These are phyloP conservation scores for Sorex araneus DNA, from an alignment of 2,113 vertebrate species.

Conservation along the genomic window DNA sequence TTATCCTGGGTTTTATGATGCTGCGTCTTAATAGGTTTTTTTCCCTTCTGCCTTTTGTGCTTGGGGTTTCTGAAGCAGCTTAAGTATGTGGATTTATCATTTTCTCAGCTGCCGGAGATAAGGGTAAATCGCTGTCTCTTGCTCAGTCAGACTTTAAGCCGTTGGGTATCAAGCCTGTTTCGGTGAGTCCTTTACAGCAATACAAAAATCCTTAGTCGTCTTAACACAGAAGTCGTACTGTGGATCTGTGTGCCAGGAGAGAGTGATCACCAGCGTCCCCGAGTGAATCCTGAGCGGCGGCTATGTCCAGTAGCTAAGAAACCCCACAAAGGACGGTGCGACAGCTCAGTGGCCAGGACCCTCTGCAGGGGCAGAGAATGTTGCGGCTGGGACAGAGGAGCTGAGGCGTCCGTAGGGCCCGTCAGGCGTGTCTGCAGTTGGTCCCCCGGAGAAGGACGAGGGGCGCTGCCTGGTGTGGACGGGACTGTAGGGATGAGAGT, in stretches of 20 bases:
- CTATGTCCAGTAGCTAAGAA: neutral
- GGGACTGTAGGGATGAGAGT: neutral
- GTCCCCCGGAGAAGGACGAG: neutral
- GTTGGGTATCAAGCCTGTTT: neutral
- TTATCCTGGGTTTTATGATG: neutral
- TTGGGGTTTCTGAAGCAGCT: neutral
- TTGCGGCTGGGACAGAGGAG: neutral
- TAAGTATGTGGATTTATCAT: neutral
- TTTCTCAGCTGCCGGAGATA: neutral
- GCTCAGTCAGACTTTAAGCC: constrained; percentile 24
- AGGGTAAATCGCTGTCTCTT: neutral
- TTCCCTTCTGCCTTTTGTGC: neutral
- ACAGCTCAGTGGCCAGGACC: neutral
- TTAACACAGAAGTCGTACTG: neutral
- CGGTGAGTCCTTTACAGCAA: constrained; percentile 28
- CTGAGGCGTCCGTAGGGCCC: neutral
- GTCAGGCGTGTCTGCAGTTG: neutral
- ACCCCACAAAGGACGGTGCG: neutral
- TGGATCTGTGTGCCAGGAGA: neutral
- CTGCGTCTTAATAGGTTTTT: neutral
- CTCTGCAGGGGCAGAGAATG: neutral
- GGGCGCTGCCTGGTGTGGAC: neutral
- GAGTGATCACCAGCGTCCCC: neutral
- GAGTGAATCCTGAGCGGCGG: constrained; percentile 50
- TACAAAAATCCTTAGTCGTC: constrained; percentile 21